A percentile compares a stretch with the other conserved stretches of the same genome.
Evolutionary conservation across 2,888 invertebrate genomes (phyloP).

Genomic region (Eristalis arbustorum): DNA sequence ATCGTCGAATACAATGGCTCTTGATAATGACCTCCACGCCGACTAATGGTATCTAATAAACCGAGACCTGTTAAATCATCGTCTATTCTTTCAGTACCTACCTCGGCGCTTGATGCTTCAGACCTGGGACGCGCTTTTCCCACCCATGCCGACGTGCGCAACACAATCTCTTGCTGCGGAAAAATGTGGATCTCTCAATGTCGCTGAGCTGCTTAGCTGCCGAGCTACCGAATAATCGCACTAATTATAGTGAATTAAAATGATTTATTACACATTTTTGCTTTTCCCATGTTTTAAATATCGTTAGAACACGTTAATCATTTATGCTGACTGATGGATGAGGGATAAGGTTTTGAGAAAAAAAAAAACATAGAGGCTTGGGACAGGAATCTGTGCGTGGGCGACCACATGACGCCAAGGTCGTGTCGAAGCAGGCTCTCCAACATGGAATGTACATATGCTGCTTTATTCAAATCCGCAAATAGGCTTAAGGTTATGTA

Average conservation of each 20-base stretch:
- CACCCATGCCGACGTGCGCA: not conserved
- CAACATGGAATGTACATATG: too few species aligned
- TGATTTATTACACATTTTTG: not conserved
- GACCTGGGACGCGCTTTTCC: not conserved
- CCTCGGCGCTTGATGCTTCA: not conserved
- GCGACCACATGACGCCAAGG: too few species aligned
- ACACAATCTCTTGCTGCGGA: not conserved
- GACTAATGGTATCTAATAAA: conserved; percentile 14
- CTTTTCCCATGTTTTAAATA: not conserved
- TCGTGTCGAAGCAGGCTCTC: too few species aligned
- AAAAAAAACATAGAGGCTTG: too few species aligned
- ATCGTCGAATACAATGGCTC: not conserved
- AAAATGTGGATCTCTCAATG: not conserved
- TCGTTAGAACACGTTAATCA: not conserved
- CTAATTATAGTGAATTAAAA: not conserved
- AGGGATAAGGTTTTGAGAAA: not conserved
- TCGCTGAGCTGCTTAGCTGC: not conserved
- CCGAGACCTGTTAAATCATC: conserved; percentile 19
- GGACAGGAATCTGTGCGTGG: too few species aligned
- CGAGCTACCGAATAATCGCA: not conserved
- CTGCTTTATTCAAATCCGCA: too few species aligned
- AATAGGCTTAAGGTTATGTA: too few species aligned
- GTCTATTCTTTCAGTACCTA: not conserved
- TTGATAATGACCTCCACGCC: conserved; percentile 13
- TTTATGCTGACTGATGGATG: not conserved